These are phyloP conservation scores for Microplitis manilae DNA, from an alignment of 2,888 invertebrate genomes.

Conservation along the genomic window DNA sequence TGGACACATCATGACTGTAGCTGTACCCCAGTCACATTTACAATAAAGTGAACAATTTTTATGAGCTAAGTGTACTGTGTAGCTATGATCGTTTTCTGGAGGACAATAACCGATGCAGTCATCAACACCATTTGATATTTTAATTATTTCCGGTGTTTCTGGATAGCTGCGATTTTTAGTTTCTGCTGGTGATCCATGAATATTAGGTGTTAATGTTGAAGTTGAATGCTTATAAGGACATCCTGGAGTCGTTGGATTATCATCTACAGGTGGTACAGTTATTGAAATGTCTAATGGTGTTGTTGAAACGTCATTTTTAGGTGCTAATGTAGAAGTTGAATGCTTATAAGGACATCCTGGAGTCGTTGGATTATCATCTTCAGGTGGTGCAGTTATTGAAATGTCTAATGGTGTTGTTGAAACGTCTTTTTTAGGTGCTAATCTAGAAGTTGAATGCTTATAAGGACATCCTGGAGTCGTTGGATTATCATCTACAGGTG, in stretches of 20 bases:
- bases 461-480: neutral
- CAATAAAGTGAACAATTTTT: constrained; percentile 47
- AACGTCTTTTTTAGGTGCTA: too few relatives aligned
- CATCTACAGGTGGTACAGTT: neutral
- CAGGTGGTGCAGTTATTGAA: too few relatives aligned
- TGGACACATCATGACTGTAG: constrained; percentile 42
- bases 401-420: too few relatives aligned
- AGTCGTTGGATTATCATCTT: too few relatives aligned
- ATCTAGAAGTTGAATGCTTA: too few relatives aligned
- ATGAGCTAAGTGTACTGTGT: constrained; percentile 41
- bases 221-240: neutral
- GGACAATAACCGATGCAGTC: constrained; percentile 53
- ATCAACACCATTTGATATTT: neutral
- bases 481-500: neutral
- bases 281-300: neutral
- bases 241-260: neutral
- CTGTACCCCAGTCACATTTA: constrained; percentile 47
- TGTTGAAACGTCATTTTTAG: neutral
- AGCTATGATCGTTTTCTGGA: constrained; percentile 8
- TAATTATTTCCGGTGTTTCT: neutral
- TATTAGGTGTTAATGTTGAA: too few relatives aligned
- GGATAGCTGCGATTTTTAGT: neutral
- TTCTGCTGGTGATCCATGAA: too few relatives aligned
- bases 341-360: neutral
- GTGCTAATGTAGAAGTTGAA: neutral